Conservation (phyloP, 2,888 invertebrate species). For the Leptogaster cylindrica region DNA sequence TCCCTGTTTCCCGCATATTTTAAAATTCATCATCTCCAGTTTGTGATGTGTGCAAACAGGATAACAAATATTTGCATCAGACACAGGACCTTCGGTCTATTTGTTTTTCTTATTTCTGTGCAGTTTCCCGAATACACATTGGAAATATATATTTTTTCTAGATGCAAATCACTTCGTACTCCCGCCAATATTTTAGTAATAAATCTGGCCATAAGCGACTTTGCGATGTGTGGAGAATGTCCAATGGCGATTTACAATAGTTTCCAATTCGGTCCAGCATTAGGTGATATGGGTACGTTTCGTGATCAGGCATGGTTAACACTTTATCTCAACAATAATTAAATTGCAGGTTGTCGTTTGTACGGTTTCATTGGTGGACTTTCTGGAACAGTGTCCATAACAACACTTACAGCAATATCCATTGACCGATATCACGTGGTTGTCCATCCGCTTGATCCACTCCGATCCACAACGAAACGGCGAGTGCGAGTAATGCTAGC, state of each 20-base stretch:
- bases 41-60: no score
- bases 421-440: constrained; percentile 84
- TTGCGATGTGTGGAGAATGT: constrained; percentile 74
- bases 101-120: no score
- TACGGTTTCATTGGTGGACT: constrained; percentile 83
- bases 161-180: constrained; percentile 74
- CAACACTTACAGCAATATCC: constrained; percentile 79
- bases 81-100: no score
- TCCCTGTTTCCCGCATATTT: no score
- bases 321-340: constrained; percentile 48
- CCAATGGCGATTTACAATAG: constrained; percentile 79
- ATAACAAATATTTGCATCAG: no score
- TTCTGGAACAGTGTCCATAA: constrained; percentile 81
- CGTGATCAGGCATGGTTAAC: constrained; percentile 37
- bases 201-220: constrained; percentile 78
- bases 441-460: constrained; percentile 75
- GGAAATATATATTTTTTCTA: no score
- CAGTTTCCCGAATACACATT: no score
- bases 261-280: constrained; percentile 72
- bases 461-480: constrained; percentile 68
- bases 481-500: constrained; percentile 69
- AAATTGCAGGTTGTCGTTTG: constrained; percentile 72
- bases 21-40: no score
- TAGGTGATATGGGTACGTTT: constrained; percentile 71
- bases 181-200: constrained; percentile 77